These are phyloP conservation scores for Cynoglossus semilaevis DNA, from an alignment of 2,113 vertebrate species.

Conservation along the genomic window DNA sequence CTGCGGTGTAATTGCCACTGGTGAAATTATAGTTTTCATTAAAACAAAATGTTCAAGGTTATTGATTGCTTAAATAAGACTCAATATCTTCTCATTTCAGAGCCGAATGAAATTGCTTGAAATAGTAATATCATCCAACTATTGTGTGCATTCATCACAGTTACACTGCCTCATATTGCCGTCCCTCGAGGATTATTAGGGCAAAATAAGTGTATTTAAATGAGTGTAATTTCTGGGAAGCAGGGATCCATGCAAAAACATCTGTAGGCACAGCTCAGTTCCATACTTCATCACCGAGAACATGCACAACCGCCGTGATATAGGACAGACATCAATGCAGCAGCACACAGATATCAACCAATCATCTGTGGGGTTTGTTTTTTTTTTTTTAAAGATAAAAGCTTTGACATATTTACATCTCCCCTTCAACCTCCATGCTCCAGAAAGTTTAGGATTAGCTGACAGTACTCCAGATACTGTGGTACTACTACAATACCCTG, in stretches of 20 bases:
- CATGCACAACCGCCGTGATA: slow-evolving; percentile 26
- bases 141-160: slow-evolving; percentile 72
- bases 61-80: slow-evolving; percentile 82
- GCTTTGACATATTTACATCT: too few relatives aligned
- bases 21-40: slow-evolving; percentile 83
- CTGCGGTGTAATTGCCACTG: slow-evolving; percentile 75
- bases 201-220: slow-evolving; percentile 73
- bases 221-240: slow-evolving; percentile 65
- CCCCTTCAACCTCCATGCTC: too few relatives aligned
- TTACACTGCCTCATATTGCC: slow-evolving; percentile 55
- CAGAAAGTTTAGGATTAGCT: too few relatives aligned
- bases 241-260: slow-evolving; percentile 58
- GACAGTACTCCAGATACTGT: too few relatives aligned
- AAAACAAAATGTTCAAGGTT: slow-evolving; percentile 77
- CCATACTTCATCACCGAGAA: slow-evolving; percentile 41
- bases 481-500: too few relatives aligned
- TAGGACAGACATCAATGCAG: slow-evolving; percentile 39
- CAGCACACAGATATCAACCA: slow-evolving; percentile 10
- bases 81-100: slow-evolving; percentile 76
- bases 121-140: slow-evolving; percentile 75
- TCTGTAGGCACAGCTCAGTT: slow-evolving; percentile 51
- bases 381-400: not conserved
- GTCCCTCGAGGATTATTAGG: slow-evolving; percentile 70
- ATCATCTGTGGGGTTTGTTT: slow-evolving; percentile 14
- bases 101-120: slow-evolving; percentile 71